Percentiles rank a stretch among this genome's conserved stretches.
Evolutionary conservation across 2,888 invertebrate species (phyloP).

Genomic region (Cataglyphis rosenhaueri): DNA sequence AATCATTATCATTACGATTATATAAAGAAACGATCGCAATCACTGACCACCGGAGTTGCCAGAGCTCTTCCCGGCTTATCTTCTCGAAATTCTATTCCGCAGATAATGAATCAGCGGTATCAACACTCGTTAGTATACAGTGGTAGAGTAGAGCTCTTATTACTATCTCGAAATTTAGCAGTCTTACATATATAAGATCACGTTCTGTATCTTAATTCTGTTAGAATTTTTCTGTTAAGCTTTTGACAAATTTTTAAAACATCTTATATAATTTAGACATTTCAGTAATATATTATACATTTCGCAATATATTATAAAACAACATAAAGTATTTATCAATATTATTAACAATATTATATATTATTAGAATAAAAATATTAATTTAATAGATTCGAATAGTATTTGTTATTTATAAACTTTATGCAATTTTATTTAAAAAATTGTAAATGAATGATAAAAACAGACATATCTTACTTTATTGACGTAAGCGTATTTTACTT

Average conservation of each 20-base stretch:
- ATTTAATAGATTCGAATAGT: neutral
- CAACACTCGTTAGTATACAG: neutral
- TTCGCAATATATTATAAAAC: neutral
- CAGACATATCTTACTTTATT: neutral
- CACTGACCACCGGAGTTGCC: neutral
- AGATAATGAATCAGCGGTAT: slow-evolving; percentile 14
- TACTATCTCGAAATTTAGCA: neutral
- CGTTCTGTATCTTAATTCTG: neutral
- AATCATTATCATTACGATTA: neutral
- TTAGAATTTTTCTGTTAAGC: neutral
- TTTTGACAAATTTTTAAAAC: neutral
- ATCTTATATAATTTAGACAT: neutral
- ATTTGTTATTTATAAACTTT: neutral
- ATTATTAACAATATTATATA: neutral
- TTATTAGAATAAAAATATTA: neutral
- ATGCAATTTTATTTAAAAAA: neutral
- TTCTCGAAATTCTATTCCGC: slow-evolving; percentile 43
- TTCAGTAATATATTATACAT: neutral
- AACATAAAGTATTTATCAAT: neutral
- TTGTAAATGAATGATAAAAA: neutral
- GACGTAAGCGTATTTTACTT: slow-evolving; percentile 18
- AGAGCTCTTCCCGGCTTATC: neutral
- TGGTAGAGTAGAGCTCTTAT: neutral
- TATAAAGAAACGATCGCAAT: neutral
- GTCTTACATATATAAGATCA: neutral